phyloP scores from a whole-genome alignment of 2,797 vertebrate species.

The Scolopax rusticola region DNA sequence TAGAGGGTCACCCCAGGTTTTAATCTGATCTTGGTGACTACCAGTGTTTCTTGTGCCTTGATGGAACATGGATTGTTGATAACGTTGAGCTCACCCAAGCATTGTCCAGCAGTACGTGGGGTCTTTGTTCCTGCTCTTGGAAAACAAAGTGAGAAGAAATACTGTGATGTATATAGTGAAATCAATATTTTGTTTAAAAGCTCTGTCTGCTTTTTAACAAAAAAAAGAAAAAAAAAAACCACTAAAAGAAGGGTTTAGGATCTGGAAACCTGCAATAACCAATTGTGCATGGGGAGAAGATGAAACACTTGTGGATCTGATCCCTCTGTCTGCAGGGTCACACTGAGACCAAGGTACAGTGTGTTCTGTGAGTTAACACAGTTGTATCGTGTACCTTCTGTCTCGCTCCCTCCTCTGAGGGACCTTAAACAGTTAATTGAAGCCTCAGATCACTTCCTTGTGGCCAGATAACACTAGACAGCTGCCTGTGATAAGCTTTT shows the following conservation, averaged over 20 bases:
- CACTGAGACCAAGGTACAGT: background rate
- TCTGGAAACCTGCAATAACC: background rate
- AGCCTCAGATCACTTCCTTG: background rate
- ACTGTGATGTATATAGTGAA: background rate
- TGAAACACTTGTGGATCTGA: background rate
- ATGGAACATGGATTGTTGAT: rapidly evolving
- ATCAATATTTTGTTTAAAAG: background rate
- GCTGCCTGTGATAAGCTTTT: background rate
- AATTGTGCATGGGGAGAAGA: background rate
- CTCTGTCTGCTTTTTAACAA: background rate
- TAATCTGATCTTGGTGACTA: background rate
- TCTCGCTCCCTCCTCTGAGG: background rate
- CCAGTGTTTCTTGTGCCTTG: background rate
- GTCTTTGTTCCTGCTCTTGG: background rate
- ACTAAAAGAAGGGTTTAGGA: background rate
- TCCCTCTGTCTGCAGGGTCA: background rate
- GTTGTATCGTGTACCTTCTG: background rate
- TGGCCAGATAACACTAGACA: background rate
- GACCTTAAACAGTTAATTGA: background rate
- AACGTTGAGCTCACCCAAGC: background rate
- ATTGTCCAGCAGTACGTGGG: background rate
- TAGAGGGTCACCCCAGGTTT: background rate
- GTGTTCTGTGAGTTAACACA: background rate
- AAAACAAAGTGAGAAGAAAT: background rate
- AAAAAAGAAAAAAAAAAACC: background rate